A percentile compares a stretch with the other conserved stretches of the same genome.
Conservation (phyloP, 2,113 vertebrate species). For the Phasianus colchicus region DNA sequence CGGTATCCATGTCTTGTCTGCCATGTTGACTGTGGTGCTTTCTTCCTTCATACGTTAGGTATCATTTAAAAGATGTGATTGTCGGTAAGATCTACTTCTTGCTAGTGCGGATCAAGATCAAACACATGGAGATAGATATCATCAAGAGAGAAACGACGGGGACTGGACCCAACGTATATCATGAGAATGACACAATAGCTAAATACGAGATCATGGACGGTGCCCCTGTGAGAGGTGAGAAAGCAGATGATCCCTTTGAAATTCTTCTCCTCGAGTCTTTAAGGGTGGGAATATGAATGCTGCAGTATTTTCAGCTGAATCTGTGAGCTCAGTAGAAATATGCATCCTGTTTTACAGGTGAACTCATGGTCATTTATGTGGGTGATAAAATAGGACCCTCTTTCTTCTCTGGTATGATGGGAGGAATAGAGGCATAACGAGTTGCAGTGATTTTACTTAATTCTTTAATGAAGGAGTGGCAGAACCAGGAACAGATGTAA, state of each 20-base stretch:
- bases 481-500: constrained; percentile 1
- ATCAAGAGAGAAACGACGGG: constrained; percentile 97
- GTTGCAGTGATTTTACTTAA: background rate
- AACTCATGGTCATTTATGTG: background rate
- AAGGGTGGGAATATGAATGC: background rate
- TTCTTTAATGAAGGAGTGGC: background rate
- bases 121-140: constrained; percentile 98
- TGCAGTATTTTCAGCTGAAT: background rate
- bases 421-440: background rate
- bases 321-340: background rate
- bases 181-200: constrained; percentile 97
- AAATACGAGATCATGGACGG: constrained; percentile 99
- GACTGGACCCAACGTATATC: constrained; percentile 94
- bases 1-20: background rate
- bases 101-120: constrained; percentile 97
- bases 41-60: constrained; percentile 73
- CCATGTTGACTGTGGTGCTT: background rate
- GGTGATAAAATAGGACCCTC: background rate
- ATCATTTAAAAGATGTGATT: constrained; percentile 97
- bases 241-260: background rate
- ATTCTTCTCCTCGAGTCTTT: background rate
- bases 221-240: constrained; percentile 92
- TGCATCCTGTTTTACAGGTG: background rate
- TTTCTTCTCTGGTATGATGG: background rate
- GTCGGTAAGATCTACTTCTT: constrained; percentile 99